Percentiles rank a stretch among this genome's conserved stretches.
Evolutionary conservation across 2,113 vertebrate species (phyloP).

Genomic region (Cariama cristata): DNA sequence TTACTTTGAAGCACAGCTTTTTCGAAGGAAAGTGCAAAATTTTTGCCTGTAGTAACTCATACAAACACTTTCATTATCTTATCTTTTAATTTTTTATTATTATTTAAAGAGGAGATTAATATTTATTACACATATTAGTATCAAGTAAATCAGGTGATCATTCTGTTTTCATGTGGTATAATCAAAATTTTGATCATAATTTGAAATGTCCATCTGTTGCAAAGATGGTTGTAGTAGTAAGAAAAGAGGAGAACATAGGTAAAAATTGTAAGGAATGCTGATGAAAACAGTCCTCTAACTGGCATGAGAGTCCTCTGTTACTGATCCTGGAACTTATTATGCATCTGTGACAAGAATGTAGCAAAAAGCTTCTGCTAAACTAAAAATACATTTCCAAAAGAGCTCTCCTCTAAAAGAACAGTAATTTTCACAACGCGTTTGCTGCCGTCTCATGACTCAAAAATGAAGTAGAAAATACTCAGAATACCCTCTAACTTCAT

Average conservation of each 20-base stretch:
- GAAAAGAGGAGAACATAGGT: not conserved
- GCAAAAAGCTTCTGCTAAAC: not conserved
- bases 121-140: not conserved
- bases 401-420: not conserved
- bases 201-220: not conserved
- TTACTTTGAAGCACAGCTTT: slow-evolving; percentile 8
- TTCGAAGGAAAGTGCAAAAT: slow-evolving; percentile 10
- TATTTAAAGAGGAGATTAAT: not conserved
- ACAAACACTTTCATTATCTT: not conserved
- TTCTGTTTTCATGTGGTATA: not conserved
- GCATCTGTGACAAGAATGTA: not conserved
- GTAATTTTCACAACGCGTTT: not conserved
- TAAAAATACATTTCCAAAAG: not conserved
- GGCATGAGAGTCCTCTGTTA: not conserved
- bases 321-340: not conserved
- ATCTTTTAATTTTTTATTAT: not conserved
- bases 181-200: not conserved
- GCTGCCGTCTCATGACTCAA: not conserved
- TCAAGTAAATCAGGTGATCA: not conserved
- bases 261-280: not conserved
- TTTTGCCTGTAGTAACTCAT: not conserved
- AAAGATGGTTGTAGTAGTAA: not conserved
- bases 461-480: not conserved
- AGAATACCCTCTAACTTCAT: not conserved
- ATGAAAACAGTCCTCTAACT: not conserved